Conservation (phyloP, 2,113 vertebrate genomes). For the Halichoerus grypus region DNA sequence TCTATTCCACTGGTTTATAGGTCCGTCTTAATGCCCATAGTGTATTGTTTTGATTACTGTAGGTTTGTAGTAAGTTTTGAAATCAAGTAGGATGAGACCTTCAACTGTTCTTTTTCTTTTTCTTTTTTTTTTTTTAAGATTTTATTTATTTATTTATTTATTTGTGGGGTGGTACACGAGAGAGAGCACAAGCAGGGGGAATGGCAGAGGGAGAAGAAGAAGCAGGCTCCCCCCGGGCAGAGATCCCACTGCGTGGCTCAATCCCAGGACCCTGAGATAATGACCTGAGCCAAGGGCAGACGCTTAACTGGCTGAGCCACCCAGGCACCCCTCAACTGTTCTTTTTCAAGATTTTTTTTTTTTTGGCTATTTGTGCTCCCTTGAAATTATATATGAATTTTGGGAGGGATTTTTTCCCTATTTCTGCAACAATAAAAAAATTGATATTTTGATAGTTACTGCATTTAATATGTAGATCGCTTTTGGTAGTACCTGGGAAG, state of each 20-base stretch:
- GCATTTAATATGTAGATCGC: background rate
- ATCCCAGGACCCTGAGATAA: background rate
- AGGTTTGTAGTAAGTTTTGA: slow-evolving; percentile 46
- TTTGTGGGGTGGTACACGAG: background rate
- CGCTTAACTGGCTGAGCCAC: background rate
- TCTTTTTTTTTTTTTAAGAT: slow-evolving; percentile 32
- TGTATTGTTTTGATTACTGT: background rate
- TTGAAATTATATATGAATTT: slow-evolving; percentile 25
- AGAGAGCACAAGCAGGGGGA: no score
- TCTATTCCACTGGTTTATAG: background rate
- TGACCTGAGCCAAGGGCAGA: background rate
- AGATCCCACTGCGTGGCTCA: background rate
- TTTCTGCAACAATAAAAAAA: background rate
- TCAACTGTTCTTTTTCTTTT: slow-evolving; percentile 11
- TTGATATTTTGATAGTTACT: slow-evolving; percentile 15
- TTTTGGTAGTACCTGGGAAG: background rate
- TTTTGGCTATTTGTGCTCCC: background rate
- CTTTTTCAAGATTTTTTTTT: slow-evolving; percentile 41
- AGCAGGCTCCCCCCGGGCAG: background rate
- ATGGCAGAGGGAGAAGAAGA: background rate
- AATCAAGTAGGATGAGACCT: background rate
- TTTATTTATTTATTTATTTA: background rate
- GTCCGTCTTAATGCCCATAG: background rate
- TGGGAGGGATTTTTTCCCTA: background rate
- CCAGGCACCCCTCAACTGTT: background rate